Evolutionary conservation across 2,888 invertebrate genomes (phyloP).

Genomic region (Loripinus fragilis): DNA sequence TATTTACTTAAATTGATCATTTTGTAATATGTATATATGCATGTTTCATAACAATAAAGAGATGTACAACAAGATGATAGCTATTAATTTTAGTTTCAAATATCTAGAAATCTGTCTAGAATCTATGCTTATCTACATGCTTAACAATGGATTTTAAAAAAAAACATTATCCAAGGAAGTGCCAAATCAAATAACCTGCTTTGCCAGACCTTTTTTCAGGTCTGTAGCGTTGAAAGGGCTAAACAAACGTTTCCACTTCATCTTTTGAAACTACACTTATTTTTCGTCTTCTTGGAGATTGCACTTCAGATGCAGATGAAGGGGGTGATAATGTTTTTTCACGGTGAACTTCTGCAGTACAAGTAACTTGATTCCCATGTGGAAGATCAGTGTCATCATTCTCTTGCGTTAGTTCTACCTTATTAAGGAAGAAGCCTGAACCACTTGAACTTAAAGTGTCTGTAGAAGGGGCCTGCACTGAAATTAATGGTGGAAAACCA

Average conservation of each 20-base stretch:
- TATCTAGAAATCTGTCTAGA: too few species aligned
- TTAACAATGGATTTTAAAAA: too few species aligned
- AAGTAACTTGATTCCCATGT: conserved; percentile 74
- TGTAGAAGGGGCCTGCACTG: neutral
- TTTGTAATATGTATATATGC: too few species aligned
- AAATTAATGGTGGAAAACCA: neutral
- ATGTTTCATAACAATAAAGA: too few species aligned
- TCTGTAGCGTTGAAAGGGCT: too few species aligned
- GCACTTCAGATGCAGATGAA: conserved; percentile 4
- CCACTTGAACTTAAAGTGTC: neutral
- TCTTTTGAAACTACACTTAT: conserved; percentile 58
- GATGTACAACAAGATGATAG: too few species aligned
- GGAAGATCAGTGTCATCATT: conserved; percentile 53
- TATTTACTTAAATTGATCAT: too few species aligned
- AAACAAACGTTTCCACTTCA: conserved; percentile 50
- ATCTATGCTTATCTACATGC: too few species aligned
- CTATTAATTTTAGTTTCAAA: too few species aligned
- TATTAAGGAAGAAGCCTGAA: neutral
- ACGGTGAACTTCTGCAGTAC: conserved; percentile 77
- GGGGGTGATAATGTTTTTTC: conserved; percentile 71
- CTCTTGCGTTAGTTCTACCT: neutral
- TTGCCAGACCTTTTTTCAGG: too few species aligned
- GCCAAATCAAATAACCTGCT: too few species aligned
- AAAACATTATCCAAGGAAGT: too few species aligned
- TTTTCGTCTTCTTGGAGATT: conserved; percentile 43